Conservation (phyloP, 1,140 invertebrate species). For the Diorhabda elongata region DNA sequence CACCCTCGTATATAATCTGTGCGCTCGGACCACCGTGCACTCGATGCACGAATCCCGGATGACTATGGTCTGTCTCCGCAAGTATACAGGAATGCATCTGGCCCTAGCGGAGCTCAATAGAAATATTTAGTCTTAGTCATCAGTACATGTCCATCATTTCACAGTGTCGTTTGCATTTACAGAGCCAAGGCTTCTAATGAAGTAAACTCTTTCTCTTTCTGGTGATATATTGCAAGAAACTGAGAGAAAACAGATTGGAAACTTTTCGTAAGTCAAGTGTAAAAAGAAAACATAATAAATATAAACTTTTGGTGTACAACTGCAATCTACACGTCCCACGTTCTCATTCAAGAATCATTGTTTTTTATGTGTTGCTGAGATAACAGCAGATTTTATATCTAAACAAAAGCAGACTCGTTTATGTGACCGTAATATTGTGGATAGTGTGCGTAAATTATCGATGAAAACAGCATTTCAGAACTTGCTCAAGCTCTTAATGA, state of each 20-base stretch:
- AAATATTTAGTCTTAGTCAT: no score
- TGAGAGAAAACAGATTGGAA: constrained; percentile 9
- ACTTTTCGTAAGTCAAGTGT: constrained; percentile 12
- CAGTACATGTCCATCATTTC: no score
- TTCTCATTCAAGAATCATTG: background rate
- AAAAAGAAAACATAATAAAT: constrained; percentile 7
- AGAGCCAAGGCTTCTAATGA: background rate
- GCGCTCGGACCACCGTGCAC: no score
- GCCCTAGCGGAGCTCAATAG: no score
- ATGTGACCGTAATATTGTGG: background rate
- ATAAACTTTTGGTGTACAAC: constrained; percentile 5
- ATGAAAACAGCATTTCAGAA: background rate
- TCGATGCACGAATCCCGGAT: no score
- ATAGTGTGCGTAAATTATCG: constrained; percentile 8
- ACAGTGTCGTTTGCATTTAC: no score
- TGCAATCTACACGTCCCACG: background rate
- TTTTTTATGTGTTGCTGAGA: no score
- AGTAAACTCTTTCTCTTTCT: constrained; percentile 15
- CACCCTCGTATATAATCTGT: no score
- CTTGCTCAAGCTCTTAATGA: no score
- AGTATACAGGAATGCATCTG: background rate
- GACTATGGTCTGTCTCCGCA: no score
- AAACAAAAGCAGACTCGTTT: no score
- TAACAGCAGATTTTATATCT: no score
- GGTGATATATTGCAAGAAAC: constrained; percentile 7